Evolutionary conservation across 35 echinoderm and acorn worm genomes (phyloP).

Genomic region (Heliocidaris tuberculata): DNA sequence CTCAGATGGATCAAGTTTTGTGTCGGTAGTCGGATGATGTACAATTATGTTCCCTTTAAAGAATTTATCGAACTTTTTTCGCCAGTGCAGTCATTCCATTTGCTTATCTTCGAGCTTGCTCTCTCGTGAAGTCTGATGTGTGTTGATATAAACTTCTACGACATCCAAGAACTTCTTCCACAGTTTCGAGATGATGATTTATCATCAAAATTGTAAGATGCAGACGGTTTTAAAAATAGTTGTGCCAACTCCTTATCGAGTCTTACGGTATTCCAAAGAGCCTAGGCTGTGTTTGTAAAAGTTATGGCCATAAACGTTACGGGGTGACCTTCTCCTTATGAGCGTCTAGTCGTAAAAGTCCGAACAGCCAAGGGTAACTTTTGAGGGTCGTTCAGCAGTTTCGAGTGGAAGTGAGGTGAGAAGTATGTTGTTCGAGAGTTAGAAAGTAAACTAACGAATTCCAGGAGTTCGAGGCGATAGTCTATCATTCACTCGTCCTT

Average conservation of each 20-base stretch:
- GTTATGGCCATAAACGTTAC: neutral
- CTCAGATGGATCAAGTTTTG: neutral
- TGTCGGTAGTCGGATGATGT: neutral
- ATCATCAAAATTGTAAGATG: neutral
- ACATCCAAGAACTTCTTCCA: neutral
- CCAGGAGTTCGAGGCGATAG: neutral
- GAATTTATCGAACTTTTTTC: neutral
- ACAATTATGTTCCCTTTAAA: neutral
- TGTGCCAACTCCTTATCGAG: neutral
- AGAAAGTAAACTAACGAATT: neutral
- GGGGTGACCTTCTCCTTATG: neutral
- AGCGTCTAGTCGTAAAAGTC: neutral
- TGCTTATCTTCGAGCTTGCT: no score
- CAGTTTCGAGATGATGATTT: neutral
- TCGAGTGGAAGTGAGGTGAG: neutral
- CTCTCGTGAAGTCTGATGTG: no score
- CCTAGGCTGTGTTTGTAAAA: neutral
- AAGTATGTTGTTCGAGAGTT: neutral
- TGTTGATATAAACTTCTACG: no score
- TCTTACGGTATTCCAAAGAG: neutral
- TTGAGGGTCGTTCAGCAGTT: neutral
- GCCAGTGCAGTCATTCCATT: neutral
- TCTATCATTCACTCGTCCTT: neutral
- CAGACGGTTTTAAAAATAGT: neutral
- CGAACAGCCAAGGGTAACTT: neutral